phyloP scores from a whole-genome alignment of 35 echinoderm and acorn worm genomes.

The Ptychodera flava region DNA sequence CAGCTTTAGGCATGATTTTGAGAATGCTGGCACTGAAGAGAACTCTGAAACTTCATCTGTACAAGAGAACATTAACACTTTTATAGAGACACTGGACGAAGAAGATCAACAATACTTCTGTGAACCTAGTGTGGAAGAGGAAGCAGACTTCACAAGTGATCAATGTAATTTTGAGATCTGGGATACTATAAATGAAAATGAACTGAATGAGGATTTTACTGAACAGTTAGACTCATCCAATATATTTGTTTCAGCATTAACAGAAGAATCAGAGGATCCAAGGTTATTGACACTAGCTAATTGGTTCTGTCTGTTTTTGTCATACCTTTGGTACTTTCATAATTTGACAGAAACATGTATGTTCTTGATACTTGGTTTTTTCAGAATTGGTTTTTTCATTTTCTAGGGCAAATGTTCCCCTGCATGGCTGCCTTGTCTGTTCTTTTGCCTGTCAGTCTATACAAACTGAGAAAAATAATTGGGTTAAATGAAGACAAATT shows the following conservation, averaged over 20 bases:
- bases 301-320: background rate
- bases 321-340: background rate
- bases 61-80: background rate
- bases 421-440: background rate
- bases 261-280: background rate
- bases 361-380: background rate
- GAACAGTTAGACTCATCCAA: background rate
- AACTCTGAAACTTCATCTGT: too few species aligned
- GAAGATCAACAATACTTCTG: background rate
- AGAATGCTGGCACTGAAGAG: background rate
- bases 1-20: background rate
- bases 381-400: background rate
- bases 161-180: background rate
- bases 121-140: background rate
- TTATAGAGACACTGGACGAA: background rate
- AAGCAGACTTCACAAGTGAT: background rate
- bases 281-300: background rate
- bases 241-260: background rate
- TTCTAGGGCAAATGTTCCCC: background rate
- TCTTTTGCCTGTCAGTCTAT: background rate
- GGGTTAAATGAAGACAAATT: background rate
- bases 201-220: background rate
- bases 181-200: background rate
- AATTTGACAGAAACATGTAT: background rate
- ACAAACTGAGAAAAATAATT: background rate